These are phyloP conservation scores for Phylloscopus collybita DNA, from an alignment of 2,797 vertebrate genomes.

Conservation along the genomic window DNA sequence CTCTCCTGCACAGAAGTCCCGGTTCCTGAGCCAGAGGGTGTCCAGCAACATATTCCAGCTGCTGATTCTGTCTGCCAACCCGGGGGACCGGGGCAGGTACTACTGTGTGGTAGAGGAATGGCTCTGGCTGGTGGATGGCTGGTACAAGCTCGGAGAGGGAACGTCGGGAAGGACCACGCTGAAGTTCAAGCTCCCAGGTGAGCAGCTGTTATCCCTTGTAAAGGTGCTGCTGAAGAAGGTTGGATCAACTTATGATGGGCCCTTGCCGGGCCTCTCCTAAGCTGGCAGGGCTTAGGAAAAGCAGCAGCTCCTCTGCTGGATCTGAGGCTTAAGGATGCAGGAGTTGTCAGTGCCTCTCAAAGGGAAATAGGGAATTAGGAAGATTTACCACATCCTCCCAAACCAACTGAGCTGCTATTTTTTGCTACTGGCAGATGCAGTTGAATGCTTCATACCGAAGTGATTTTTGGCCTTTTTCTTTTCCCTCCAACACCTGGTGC, in stretches of 20 bases:
- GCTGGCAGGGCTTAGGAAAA: neutral
- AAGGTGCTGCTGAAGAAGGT: neutral
- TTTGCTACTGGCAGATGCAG: neutral
- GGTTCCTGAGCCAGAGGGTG: constrained; percentile 65
- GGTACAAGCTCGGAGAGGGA: constrained; percentile 73
- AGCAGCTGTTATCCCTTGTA: neutral
- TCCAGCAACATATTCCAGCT: constrained; percentile 76
- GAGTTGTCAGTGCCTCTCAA: neutral
- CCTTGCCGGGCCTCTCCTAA: neutral
- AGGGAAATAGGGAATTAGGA: constrained; percentile 29
- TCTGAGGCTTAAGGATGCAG: constrained; percentile 23
- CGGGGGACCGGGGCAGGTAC: constrained; percentile 78
- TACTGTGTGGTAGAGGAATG: constrained; percentile 84
- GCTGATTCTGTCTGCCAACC: constrained; percentile 69
- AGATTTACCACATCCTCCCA: constrained; percentile 60
- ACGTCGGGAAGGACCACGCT: constrained; percentile 76
- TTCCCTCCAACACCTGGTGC: neutral
- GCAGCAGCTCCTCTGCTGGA: neutral
- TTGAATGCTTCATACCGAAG: neutral
- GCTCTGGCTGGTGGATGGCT: constrained; percentile 72
- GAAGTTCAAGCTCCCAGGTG: constrained; percentile 76
- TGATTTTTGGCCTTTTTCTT: neutral
- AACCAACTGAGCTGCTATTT: neutral
- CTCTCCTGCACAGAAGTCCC: constrained; percentile 27
- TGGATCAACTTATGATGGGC: neutral